A percentile compares a stretch with the other conserved stretches of the same genome.
These are phyloP conservation scores for Zoroaster sp. DNA, from an alignment of 53 echinoderm and acorn worm species.

Conservation along the genomic window DNA sequence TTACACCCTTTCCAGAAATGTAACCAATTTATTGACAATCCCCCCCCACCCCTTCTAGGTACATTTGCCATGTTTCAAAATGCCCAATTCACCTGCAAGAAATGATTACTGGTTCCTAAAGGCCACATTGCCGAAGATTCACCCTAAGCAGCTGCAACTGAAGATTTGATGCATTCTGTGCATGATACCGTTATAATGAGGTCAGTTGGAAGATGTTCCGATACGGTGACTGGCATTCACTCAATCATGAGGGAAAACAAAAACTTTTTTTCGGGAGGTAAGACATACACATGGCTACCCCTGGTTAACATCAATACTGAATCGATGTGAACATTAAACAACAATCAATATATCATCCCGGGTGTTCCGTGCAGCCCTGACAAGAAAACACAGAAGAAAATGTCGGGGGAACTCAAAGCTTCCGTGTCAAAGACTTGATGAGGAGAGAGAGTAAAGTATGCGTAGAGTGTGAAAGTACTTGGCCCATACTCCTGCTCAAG, in stretches of 20 bases:
- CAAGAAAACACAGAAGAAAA: not conserved
- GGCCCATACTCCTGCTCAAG: no score
- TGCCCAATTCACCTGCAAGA: not conserved
- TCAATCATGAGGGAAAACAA: not conserved
- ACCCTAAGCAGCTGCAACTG: not conserved
- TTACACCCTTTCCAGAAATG: no score
- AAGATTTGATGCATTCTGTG: not conserved
- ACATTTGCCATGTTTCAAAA: not conserved
- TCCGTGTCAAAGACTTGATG: slow-evolving; percentile 41
- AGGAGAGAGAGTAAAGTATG: not conserved
- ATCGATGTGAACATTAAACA: slow-evolving; percentile 37
- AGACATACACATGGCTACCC: not conserved
- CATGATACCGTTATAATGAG: slow-evolving; percentile 1
- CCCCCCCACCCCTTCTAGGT: not conserved
- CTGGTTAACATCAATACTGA: not conserved
- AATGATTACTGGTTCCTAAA: not conserved
- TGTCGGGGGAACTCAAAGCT: slow-evolving; percentile 20
- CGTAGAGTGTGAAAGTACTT: not conserved
- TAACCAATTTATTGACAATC: no score
- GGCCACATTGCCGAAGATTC: not conserved
- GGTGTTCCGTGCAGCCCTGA: not conserved
- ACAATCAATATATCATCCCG: slow-evolving; percentile 35
- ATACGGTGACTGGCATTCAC: not conserved
- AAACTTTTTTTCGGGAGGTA: not conserved
- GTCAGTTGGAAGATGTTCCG: not conserved